Evolutionary conservation across 2,888 invertebrate genomes (phyloP).

Genomic region (Philhelius pedissequus): DNA sequence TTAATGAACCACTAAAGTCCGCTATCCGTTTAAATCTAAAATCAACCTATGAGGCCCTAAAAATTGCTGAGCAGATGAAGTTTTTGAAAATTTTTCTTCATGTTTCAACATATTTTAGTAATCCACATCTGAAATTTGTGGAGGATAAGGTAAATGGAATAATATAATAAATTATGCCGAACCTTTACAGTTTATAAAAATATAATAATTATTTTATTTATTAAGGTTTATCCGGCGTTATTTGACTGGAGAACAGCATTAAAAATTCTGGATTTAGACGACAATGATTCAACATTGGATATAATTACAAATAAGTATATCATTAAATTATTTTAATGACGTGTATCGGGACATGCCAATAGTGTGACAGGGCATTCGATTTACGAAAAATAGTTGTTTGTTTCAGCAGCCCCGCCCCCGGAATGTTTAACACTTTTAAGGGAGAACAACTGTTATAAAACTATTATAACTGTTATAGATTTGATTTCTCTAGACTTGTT

Average conservation of each 20-base stretch:
- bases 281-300: constrained; percentile 70
- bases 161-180: background rate
- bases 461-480: too few species aligned
- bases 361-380: too few species aligned
- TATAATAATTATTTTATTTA: background rate
- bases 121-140: constrained; percentile 86
- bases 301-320: constrained; percentile 73
- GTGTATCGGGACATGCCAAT: too few species aligned
- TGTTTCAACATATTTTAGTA: constrained; percentile 92
- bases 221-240: constrained; percentile 72
- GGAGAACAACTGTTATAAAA: too few species aligned
- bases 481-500: too few species aligned
- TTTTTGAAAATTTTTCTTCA: constrained; percentile 84
- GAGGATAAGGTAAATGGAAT: constrained; percentile 83
- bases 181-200: too few species aligned
- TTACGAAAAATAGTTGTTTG: too few species aligned
- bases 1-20: constrained; percentile 86
- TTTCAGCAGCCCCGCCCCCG: too few species aligned
- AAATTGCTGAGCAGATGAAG: constrained; percentile 82
- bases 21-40: constrained; percentile 83
- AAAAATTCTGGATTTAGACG: constrained; percentile 68
- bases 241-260: constrained; percentile 74
- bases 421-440: too few species aligned
- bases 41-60: constrained; percentile 83
- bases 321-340: background rate